A percentile compares a stretch with the other conserved stretches of the same genome.
These are phyloP conservation scores for Ptychochromis oligacanthus DNA, from an alignment of 2,113 vertebrate species.

Conservation along the genomic window DNA sequence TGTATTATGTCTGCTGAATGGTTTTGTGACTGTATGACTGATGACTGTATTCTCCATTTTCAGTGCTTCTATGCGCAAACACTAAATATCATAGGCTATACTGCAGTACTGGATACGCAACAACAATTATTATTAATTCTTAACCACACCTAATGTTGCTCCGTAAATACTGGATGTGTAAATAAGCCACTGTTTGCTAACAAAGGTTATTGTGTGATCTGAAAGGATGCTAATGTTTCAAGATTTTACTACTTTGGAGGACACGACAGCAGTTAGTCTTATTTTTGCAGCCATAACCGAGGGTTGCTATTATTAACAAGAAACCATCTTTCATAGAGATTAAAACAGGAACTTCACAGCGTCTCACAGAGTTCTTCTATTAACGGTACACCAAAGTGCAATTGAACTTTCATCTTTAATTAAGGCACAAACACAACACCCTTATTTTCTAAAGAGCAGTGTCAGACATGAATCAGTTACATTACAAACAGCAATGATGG, in stretches of 20 bases:
- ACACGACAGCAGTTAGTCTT: neutral
- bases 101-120: neutral
- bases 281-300: neutral
- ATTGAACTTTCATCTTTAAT: neutral
- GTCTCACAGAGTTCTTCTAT: neutral
- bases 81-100: neutral
- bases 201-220: neutral
- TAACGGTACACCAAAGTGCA: neutral
- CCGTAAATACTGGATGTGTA: neutral
- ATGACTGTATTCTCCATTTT: neutral
- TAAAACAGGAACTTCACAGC: neutral
- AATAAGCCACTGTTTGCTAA: neutral
- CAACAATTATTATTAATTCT: neutral
- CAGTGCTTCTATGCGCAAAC: neutral
- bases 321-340: neutral
- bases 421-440: neutral
- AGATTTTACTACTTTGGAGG: neutral
- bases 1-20: neutral
- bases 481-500: too few relatives aligned
- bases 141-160: neutral
- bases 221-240: neutral
- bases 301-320: neutral
- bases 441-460: neutral
- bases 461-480: neutral
- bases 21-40: neutral